These are phyloP conservation scores for Shargacucullia verbasci DNA, from an alignment of 2,888 invertebrate genomes.

Conservation along the genomic window DNA sequence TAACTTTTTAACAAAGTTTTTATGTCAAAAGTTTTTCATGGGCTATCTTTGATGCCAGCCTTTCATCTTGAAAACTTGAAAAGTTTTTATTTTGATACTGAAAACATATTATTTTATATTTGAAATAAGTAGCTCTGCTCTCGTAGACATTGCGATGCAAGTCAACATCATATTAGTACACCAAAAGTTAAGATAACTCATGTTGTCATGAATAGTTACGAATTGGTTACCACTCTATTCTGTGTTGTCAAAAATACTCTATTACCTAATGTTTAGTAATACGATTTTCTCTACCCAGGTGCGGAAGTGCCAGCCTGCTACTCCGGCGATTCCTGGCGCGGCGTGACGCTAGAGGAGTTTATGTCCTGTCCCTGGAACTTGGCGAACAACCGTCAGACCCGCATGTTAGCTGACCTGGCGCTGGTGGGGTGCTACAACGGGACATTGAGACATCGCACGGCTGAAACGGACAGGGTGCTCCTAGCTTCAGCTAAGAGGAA, in stretches of 20 bases:
- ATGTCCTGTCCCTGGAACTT: conserved; percentile 97
- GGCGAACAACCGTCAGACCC: conserved; percentile 98
- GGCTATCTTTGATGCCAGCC: conserved; percentile 35
- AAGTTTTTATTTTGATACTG: conserved; percentile 26
- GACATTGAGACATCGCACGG: conserved; percentile 91
- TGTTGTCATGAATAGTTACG: conserved; percentile 7
- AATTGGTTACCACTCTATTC: conserved; percentile 9
- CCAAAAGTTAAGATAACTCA: conserved; percentile 7
- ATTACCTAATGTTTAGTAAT: neutral
- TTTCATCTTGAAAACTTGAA: conserved; percentile 32
- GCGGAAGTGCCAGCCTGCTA: conserved; percentile 96
- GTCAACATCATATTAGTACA: neutral
- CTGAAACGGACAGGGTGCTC: conserved; percentile 95
- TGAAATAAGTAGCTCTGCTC: neutral
- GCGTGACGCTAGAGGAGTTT: conserved; percentile 97
- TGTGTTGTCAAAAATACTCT: too few relatives aligned
- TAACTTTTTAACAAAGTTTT: conserved; percentile 42
- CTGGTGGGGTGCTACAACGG: conserved; percentile 98
- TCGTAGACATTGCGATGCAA: neutral
- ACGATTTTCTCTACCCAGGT: conserved; percentile 68
- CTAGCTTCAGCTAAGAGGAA: conserved; percentile 98
- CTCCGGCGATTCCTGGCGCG: conserved; percentile 94
- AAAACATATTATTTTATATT: conserved; percentile 9
- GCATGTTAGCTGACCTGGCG: conserved; percentile 99
- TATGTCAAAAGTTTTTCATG: conserved; percentile 45